These are phyloP conservation scores for Lucilia sericata DNA, from an alignment of 1,140 invertebrate genomes.

Conservation along the genomic window DNA sequence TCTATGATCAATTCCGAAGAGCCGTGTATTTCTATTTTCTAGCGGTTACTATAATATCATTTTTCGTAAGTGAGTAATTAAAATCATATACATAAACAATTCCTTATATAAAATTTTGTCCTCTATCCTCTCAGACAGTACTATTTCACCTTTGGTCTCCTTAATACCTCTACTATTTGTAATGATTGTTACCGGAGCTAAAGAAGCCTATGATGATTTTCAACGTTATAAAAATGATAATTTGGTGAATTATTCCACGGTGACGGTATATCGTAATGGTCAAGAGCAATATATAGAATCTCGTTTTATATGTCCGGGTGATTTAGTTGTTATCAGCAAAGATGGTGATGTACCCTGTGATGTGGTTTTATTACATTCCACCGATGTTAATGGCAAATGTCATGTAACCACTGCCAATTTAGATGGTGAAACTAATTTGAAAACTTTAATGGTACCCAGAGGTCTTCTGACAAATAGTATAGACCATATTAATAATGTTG, in stretches of 20 bases:
- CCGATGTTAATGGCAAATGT: constrained; percentile 95
- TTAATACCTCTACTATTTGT: constrained; percentile 83
- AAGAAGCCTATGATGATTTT: constrained; percentile 89
- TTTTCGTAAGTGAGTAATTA: constrained; percentile 72
- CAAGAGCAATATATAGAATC: constrained; percentile 71
- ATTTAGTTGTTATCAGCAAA: constrained; percentile 77
- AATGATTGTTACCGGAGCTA: constrained; percentile 80
- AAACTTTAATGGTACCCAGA: constrained; percentile 78
- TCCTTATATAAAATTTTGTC: too few relatives aligned
- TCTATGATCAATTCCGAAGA: constrained; percentile 86
- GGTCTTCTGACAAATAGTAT: constrained; percentile 59
- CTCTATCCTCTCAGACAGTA: constrained; percentile 71
- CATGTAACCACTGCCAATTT: constrained; percentile 99
- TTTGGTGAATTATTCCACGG: constrained; percentile 77
- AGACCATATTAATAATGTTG: constrained; percentile 70
- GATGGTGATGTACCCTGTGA: constrained; percentile 86
- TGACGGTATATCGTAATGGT: constrained; percentile 74
- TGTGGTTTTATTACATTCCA: constrained; percentile 79
- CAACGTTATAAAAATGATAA: constrained; percentile 80
- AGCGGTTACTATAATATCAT: constrained; percentile 75
- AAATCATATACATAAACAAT: background rate
- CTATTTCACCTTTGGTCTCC: constrained; percentile 81
- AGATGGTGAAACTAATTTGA: constrained; percentile 99
- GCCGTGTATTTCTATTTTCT: constrained; percentile 90
- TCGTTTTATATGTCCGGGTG: constrained; percentile 76